Evolutionary conservation across 2,888 invertebrate genomes (phyloP).

Genomic region (Laspeyria flexula): DNA sequence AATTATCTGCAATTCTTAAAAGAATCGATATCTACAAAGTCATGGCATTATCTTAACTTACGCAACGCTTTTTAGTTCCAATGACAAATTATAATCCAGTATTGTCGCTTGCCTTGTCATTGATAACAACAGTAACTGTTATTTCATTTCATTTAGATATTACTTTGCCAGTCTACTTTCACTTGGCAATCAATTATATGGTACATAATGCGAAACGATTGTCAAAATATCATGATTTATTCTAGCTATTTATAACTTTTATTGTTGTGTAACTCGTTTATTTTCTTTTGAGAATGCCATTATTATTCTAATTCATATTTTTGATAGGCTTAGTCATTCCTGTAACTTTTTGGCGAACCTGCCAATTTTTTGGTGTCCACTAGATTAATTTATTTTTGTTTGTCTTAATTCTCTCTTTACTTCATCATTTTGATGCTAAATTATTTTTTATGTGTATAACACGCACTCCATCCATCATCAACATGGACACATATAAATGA

Average conservation of each 20-base stretch:
- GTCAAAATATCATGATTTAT: slow-evolving; percentile 33
- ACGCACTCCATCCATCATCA: no score
- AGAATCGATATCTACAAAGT: slow-evolving; percentile 2
- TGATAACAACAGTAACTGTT: slow-evolving; percentile 36
- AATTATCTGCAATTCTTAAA: no score
- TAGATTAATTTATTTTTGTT: background rate
- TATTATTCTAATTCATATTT: background rate
- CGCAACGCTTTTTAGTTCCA: slow-evolving; percentile 15
- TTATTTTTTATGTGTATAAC: no score
- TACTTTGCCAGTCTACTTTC: slow-evolving; percentile 47
- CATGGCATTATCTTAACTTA: slow-evolving; percentile 23
- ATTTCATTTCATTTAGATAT: slow-evolving; percentile 41
- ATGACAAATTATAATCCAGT: slow-evolving; percentile 26
- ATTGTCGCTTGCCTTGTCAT: slow-evolving; percentile 27
- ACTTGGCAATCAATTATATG: slow-evolving; percentile 51
- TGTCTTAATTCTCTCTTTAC: no score
- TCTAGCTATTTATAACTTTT: slow-evolving; percentile 8
- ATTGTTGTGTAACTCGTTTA: slow-evolving; percentile 14
- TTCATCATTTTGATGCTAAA: no score
- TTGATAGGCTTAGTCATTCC: background rate
- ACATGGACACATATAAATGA: no score
- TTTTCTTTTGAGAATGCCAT: background rate
- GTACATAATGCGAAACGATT: slow-evolving; percentile 38
- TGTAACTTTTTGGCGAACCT: background rate
- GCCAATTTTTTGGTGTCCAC: background rate